Percentiles rank a stretch among this genome's conserved stretches.
These are phyloP conservation scores for Lethrus apterus DNA, from an alignment of 1,140 invertebrate genomes.

Conservation along the genomic window DNA sequence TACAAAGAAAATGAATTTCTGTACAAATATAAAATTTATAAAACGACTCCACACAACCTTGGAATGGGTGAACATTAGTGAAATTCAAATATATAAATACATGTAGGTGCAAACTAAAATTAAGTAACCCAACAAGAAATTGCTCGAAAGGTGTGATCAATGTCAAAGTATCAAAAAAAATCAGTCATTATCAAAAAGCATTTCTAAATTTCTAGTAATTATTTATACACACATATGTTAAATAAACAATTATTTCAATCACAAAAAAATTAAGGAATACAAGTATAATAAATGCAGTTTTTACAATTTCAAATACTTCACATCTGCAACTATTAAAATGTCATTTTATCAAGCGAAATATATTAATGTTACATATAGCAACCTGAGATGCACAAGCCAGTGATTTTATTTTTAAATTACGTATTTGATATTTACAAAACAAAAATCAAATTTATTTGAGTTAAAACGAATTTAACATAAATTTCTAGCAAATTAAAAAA, in stretches of 20 bases:
- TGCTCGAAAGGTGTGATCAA: background rate
- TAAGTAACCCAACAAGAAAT: background rate
- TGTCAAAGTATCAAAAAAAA: background rate
- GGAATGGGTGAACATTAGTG: conserved; percentile 14
- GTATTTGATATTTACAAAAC: background rate
- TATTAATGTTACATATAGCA: no score
- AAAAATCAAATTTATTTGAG: background rate
- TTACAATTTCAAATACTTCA: no score
- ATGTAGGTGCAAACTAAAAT: background rate
- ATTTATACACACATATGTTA: background rate
- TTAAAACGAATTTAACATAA: conserved; percentile 1
- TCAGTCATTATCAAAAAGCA: background rate
- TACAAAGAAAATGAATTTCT: no score
- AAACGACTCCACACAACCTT: conserved; percentile 15
- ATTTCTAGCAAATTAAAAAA: background rate
- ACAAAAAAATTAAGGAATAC: no score
- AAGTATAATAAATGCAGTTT: no score
- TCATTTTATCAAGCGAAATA: no score
- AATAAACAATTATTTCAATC: background rate
- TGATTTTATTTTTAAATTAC: no score
- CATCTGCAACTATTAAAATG: no score
- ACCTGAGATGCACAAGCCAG: no score
- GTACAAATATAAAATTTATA: conserved; percentile 16
- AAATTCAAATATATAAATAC: background rate
- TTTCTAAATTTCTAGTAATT: background rate